Conservation (phyloP, 2,113 vertebrate species). For the Ceyx melanurus region DNA sequence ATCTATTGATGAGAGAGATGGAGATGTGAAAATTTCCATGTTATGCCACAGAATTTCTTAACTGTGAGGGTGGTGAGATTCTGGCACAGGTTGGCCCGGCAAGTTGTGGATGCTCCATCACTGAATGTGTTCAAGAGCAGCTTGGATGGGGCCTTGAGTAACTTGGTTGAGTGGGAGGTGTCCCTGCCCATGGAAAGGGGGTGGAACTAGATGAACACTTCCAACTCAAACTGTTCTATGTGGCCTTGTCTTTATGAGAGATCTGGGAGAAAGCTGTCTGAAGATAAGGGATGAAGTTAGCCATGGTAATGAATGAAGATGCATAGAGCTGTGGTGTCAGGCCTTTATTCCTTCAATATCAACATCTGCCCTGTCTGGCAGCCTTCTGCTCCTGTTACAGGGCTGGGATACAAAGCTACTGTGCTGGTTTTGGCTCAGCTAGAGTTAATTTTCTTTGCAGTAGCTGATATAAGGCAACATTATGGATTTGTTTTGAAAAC, state of each 20-base stretch:
- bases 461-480: too few relatives aligned
- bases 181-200: too few relatives aligned
- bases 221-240: not conserved
- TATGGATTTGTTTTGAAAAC: not conserved
- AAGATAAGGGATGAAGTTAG: constrained; percentile 56
- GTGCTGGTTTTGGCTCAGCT: too few relatives aligned
- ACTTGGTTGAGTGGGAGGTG: too few relatives aligned
- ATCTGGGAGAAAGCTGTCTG: constrained; percentile 8
- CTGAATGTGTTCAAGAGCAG: too few relatives aligned
- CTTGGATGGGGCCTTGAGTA: too few relatives aligned
- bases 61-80: too few relatives aligned
- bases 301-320: constrained; percentile 42
- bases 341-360: constrained; percentile 1
- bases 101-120: too few relatives aligned
- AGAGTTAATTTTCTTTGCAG: not conserved
- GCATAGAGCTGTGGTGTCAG: not conserved
- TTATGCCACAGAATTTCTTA: not conserved
- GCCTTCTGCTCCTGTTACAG: not conserved
- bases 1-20: not conserved
- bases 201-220: too few relatives aligned
- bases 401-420: not conserved
- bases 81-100: too few relatives aligned
- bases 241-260: constrained; percentile 11
- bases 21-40: constrained; percentile 16
- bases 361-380: not conserved